Base-by-base conservation (phyloP, 2,888 invertebrate genomes). In the Zaprionus bogoriensis region DNA sequence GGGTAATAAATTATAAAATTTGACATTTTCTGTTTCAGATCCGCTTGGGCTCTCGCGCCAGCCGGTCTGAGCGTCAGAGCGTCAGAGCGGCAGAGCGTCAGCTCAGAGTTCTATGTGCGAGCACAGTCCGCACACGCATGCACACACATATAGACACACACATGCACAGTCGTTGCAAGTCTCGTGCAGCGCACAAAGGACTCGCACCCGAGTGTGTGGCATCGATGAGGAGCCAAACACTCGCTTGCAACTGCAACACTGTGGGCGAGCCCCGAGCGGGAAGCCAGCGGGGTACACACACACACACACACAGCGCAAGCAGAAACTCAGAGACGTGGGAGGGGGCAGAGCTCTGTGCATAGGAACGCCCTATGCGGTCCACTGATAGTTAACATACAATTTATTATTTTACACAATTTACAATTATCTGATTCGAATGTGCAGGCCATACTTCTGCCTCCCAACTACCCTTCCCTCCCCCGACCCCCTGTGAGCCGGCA, bases 1-100 rank as follows among this genome's bases (percentile, higher is more conserved):
- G 80, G 88, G 90, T 89, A 89, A 90, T 90, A 90, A 90, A 90
- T 90, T 90, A 90, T 79, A 87, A 89, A 89, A 87, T 89, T 90
- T 90, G 90, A 90, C 90, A 90, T 89, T 89, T 89, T 89, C 89
- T 89, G 90, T 87, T 89, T 87, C 80, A 88, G 89, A 88, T 89
- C 89, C 88, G 88, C 81, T 88, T 87, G 80, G 59, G 69, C 74
- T 77, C 73, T 77, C 79, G 84, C 55, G 57, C 36, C 61, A 65
- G 54, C 23, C 53, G 28, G 7, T 36, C 32, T 36, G 32, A 7
- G 32, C 9, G n/a, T n/a, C n/a, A n/a, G n/a, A n/a, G n/a, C n/a
- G n/a, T n/a, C n/a, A n/a, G n/a, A n/a, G n/a, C n/a, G n/a, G n/a
- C n/a, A n/a, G n/a, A n/a, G n/a, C n/a, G n/a, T n/a, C n/a, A n/a